phyloP scores from a whole-genome alignment of 1,140 invertebrate species.

The Drosophila lacteicornis region DNA sequence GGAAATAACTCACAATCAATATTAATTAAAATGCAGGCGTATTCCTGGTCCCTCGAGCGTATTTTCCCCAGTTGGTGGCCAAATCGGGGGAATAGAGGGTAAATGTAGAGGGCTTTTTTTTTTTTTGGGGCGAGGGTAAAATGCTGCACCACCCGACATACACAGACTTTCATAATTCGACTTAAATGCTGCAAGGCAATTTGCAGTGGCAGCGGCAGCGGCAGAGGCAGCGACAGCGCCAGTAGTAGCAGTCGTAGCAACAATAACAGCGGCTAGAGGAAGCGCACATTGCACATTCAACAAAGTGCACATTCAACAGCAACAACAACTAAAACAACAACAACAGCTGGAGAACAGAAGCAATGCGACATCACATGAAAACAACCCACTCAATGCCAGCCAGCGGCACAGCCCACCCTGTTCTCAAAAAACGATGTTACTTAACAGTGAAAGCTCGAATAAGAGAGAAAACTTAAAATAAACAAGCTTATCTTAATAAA shows the following conservation, averaged over 20 bases:
- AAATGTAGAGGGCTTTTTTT: too few species aligned
- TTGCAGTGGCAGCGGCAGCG: slow-evolving; percentile 60
- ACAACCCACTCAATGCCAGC: slow-evolving; percentile 53
- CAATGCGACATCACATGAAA: slow-evolving; percentile 62
- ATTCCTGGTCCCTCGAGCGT: slow-evolving; percentile 55
- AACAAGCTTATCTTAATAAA: neutral
- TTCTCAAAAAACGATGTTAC: slow-evolving; percentile 10
- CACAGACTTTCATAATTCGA: slow-evolving; percentile 75
- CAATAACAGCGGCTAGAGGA: slow-evolving; percentile 49
- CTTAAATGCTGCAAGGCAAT: slow-evolving; percentile 80
- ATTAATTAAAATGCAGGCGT: slow-evolving; percentile 81
- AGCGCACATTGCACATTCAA: slow-evolving; percentile 76
- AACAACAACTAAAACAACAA: slow-evolving; percentile 17
- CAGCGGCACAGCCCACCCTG: slow-evolving; percentile 20
- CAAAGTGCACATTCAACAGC: slow-evolving; percentile 65
- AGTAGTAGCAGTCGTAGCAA: slow-evolving; percentile 64
- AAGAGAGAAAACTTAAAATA: neutral
- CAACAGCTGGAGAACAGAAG: slow-evolving; percentile 23
- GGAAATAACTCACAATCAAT: slow-evolving; percentile 74
- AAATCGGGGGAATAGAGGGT: neutral
- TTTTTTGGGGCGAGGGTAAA: slow-evolving; percentile 18
- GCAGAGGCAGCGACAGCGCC: slow-evolving; percentile 33
- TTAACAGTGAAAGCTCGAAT: neutral
- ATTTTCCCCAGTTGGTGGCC: slow-evolving; percentile 42
- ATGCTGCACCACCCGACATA: slow-evolving; percentile 10